phyloP scores from a whole-genome alignment of 92 coral and sea anemone genomes.

The Palythoa grandis region DNA sequence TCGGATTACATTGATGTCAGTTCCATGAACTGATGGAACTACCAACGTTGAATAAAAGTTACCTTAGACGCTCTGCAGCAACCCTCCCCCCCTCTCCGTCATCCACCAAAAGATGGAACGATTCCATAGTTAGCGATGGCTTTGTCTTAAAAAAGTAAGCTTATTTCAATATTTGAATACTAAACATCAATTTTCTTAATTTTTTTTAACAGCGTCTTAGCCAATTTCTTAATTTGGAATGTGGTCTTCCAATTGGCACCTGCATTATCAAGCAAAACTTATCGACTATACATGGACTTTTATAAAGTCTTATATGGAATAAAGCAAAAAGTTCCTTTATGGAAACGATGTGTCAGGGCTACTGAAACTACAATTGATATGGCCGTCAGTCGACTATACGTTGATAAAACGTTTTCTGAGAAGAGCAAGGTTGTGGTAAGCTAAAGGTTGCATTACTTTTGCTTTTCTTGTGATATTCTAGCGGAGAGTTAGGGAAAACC shows the following conservation, averaged over 20 bases:
- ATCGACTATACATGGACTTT: constrained; percentile 54
- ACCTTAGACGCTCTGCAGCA: too few species aligned
- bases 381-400: constrained; percentile 78
- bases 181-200: background rate
- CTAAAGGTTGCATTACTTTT: background rate
- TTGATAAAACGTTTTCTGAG: constrained; percentile 63
- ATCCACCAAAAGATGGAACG: too few species aligned
- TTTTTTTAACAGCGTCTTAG: constrained; percentile 46
- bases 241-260: constrained; percentile 51
- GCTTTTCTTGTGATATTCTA: too few species aligned
- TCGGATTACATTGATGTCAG: too few species aligned
- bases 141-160: too few species aligned
- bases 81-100: too few species aligned
- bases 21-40: too few species aligned
- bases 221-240: constrained; percentile 60
- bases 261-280: constrained; percentile 51
- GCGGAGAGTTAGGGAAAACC: too few species aligned
- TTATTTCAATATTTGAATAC: too few species aligned
- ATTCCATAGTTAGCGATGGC: too few species aligned
- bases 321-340: constrained; percentile 57
- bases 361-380: constrained; percentile 65
- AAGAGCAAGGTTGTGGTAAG: constrained; percentile 66
- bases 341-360: constrained; percentile 84
- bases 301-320: constrained; percentile 66
- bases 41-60: too few species aligned